Evolutionary conservation across 1,140 invertebrate species (phyloP).

Genomic region (Euwallacea similis): DNA sequence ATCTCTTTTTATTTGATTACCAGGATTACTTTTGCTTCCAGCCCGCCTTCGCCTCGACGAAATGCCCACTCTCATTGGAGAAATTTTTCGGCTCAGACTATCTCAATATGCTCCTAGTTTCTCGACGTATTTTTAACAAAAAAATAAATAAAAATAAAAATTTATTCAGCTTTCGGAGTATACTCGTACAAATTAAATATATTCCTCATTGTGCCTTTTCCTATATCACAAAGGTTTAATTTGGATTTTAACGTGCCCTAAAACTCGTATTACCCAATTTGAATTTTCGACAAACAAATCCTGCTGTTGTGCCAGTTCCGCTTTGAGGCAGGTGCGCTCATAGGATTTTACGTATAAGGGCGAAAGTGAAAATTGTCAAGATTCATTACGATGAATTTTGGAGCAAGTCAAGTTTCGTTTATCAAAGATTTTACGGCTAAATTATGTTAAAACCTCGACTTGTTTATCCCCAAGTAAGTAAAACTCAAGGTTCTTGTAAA

Average conservation of each 20-base stretch:
- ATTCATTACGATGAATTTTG: neutral
- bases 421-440: no score
- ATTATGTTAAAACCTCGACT: no score
- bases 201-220: neutral
- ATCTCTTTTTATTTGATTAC: slow-evolving; percentile 43
- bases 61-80: neutral
- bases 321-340: neutral
- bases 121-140: neutral
- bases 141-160: neutral
- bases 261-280: slow-evolving; percentile 4
- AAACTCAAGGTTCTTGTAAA: no score
- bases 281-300: slow-evolving; percentile 4
- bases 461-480: no score
- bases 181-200: neutral
- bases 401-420: no score
- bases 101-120: neutral
- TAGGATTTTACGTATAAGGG: neutral
- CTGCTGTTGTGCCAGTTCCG: neutral
- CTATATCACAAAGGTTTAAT: slow-evolving; percentile 3
- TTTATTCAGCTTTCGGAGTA: neutral
- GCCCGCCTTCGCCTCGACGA: neutral
- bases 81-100: neutral
- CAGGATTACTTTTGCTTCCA: slow-evolving; percentile 31
- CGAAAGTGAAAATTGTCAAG: neutral
- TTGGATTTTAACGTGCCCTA: neutral